A percentile compares a stretch with the other conserved stretches of the same genome.
These are phyloP conservation scores for Rhinichthys klamathensis DNA, from an alignment of 2,113 vertebrate genomes.

Conservation along the genomic window DNA sequence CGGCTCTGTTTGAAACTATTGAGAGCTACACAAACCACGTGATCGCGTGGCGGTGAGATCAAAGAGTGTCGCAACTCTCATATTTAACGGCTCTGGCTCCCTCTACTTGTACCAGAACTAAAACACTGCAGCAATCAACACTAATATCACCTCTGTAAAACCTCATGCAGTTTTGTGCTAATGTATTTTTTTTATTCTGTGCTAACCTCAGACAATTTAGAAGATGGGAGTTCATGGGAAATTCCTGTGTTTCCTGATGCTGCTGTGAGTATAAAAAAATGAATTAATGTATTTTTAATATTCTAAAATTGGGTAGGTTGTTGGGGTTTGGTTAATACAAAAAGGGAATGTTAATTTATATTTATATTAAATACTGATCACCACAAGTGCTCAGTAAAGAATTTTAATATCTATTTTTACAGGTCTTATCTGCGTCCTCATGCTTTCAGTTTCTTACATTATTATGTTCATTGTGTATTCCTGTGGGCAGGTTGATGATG, in stretches of 20 bases:
- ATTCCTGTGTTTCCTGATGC: neutral
- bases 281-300: neutral
- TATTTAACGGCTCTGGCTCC: too few relatives aligned
- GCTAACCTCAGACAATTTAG: neutral
- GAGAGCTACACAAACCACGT: too few relatives aligned
- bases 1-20: too few relatives aligned
- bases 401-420: neutral
- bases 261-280: constrained; percentile 8
- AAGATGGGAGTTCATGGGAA: neutral
- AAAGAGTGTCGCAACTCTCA: too few relatives aligned
- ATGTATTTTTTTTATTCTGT: constrained; percentile 1
- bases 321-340: neutral
- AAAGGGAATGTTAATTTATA: neutral
- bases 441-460: neutral
- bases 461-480: neutral
- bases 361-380: neutral
- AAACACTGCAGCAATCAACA: neutral
- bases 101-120: neutral
- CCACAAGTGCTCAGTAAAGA: neutral
- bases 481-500: neutral
- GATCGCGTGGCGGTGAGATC: too few relatives aligned
- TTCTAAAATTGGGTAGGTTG: neutral
- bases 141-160: neutral
- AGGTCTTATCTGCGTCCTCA: neutral
- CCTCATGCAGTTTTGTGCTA: neutral